Evolutionary conservation across 2,888 invertebrate species (phyloP).

Genomic region (Tuta absoluta): DNA sequence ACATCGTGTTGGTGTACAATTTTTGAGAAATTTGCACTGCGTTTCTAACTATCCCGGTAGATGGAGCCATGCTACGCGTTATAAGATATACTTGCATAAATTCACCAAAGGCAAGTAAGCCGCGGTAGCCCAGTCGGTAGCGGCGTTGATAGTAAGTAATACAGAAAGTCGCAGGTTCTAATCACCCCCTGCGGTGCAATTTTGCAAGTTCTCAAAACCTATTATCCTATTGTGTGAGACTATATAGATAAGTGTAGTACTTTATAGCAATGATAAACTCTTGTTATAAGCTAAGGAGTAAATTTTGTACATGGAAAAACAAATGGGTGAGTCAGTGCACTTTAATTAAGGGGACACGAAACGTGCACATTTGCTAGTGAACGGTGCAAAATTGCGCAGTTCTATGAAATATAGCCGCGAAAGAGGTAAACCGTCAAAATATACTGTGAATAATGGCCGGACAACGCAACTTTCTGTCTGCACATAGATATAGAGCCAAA

Average conservation of each 20-base stretch:
- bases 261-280: slow-evolving; percentile 23
- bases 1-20: too few species aligned
- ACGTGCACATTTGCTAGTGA: background rate
- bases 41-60: too few species aligned
- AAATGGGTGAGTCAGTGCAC: slow-evolving; percentile 38
- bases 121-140: too few species aligned
- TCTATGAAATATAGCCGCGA: slow-evolving; percentile 38
- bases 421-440: slow-evolving; percentile 41
- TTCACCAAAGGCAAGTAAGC: too few species aligned
- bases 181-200: too few species aligned
- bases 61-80: too few species aligned
- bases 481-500: background rate
- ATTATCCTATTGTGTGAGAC: too few species aligned
- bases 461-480: slow-evolving; percentile 35
- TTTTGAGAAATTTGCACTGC: too few species aligned
- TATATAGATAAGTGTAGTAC: slow-evolving; percentile 26
- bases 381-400: slow-evolving; percentile 35
- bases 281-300: slow-evolving; percentile 17
- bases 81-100: too few species aligned
- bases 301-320: slow-evolving; percentile 32
- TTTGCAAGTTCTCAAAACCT: too few species aligned
- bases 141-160: too few species aligned
- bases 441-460: slow-evolving; percentile 38
- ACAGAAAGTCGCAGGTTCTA: too few species aligned
- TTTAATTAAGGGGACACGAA: slow-evolving; percentile 41